phyloP scores from a whole-genome alignment of 2,888 invertebrate genomes.

The Metopia argyrocephala region DNA sequence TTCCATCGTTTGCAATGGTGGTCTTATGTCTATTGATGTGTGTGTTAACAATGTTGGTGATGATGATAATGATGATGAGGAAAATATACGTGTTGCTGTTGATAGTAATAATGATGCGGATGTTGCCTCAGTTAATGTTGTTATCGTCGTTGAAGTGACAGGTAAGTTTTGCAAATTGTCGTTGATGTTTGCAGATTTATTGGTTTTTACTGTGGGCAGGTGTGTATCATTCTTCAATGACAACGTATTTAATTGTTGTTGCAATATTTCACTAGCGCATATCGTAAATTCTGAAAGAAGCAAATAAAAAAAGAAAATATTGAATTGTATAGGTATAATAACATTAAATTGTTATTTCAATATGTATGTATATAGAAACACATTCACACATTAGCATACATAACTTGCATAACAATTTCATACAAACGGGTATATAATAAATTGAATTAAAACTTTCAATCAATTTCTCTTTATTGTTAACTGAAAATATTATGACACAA shows the following conservation, averaged over 20 bases:
- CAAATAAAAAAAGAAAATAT: not conserved
- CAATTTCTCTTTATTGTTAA: not conserved
- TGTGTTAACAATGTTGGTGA: constrained; percentile 11
- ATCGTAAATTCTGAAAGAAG: constrained; percentile 54
- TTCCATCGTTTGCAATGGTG: constrained; percentile 36
- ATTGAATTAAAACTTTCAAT: not conserved
- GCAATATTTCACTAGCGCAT: constrained; percentile 40
- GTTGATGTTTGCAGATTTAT: constrained; percentile 56
- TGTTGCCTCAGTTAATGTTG: constrained; percentile 21
- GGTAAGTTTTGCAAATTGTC: constrained; percentile 49
- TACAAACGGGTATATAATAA: not conserved
- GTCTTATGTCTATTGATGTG: constrained; percentile 3
- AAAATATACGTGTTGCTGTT: not conserved
- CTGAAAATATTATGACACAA: not conserved
- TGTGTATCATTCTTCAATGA: constrained; percentile 36
- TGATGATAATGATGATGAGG: constrained; percentile 6
- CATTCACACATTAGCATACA: not conserved
- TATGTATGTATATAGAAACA: not conserved
- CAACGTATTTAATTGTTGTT: constrained; percentile 41
- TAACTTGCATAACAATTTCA: not conserved
- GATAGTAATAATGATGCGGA: constrained; percentile 23
- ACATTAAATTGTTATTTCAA: constrained; percentile 13
- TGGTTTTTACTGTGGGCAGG: constrained; percentile 41
- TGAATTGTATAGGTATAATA: constrained; percentile 12
- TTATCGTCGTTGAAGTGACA: constrained; percentile 36